Evolutionary conservation across 2,113 vertebrate species (phyloP).

Genomic region (Notarius lentiginosus): DNA sequence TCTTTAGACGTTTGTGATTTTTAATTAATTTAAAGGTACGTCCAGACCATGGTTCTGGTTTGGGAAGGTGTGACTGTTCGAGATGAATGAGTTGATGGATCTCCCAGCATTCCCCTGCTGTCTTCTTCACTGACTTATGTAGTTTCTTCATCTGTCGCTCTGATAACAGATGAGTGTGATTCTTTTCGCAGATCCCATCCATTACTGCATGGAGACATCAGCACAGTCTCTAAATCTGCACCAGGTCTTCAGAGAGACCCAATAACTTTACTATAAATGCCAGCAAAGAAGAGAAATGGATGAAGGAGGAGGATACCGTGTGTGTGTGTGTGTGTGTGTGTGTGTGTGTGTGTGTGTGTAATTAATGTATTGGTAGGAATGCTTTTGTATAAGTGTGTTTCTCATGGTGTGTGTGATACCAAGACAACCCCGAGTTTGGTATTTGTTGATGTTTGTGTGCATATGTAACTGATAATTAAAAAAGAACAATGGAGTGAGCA

Average conservation of each 20-base stretch:
- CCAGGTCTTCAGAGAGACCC: slow-evolving; percentile 2
- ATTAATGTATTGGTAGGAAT: not conserved
- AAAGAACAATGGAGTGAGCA: not conserved
- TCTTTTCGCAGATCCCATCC: slow-evolving; percentile 32
- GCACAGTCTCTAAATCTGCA: slow-evolving; percentile 24
- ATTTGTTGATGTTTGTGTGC: slow-evolving; percentile 21
- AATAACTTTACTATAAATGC: slow-evolving; percentile 21
- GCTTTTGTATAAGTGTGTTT: slow-evolving; percentile 4
- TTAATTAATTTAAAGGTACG: not conserved
- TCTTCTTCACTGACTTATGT: slow-evolving; percentile 9
- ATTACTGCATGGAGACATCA: slow-evolving; percentile 18
- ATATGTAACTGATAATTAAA: not conserved
- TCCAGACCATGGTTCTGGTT: not conserved
- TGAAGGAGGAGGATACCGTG: not conserved
- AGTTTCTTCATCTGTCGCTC: not conserved
- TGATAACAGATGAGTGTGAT: slow-evolving; percentile 27
- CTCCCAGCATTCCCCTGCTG: not conserved
- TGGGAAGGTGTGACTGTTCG: not conserved
- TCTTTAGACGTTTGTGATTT: not conserved
- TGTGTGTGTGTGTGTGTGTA: slow-evolving; percentile 14
- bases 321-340: not conserved
- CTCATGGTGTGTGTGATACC: not conserved
- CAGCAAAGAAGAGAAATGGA: not conserved
- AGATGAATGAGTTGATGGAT: not conserved
- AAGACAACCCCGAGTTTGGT: not conserved